These are phyloP conservation scores for Liodrosophila aerea DNA, from an alignment of 2,888 invertebrate species.

Conservation along the genomic window DNA sequence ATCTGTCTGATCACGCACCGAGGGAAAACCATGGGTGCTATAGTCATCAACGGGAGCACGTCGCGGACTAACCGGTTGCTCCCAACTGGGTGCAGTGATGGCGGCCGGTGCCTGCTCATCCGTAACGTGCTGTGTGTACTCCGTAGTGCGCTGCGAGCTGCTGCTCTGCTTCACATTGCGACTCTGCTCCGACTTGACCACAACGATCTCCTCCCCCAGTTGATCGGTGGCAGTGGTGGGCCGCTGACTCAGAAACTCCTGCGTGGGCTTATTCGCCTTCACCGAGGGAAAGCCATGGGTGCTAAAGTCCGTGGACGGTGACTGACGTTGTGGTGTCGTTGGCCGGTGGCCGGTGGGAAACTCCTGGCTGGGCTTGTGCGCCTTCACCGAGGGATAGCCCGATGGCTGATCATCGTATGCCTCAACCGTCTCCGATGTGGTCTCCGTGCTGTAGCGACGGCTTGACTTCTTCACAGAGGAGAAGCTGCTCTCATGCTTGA, in stretches of 20 bases:
- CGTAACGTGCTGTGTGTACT: conserved; percentile 60
- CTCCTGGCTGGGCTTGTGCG: conserved; percentile 73
- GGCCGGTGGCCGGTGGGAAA: conserved; percentile 64
- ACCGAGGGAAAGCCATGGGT: conserved; percentile 79
- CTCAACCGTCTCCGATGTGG: conserved; percentile 79
- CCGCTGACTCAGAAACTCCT: conserved; percentile 61
- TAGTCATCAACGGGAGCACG: conserved; percentile 49
- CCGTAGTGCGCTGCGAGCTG: conserved; percentile 67
- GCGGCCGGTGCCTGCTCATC: conserved; percentile 36
- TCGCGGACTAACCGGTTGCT: conserved; percentile 47
- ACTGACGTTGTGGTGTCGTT: conserved; percentile 41
- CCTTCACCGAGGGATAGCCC: conserved; percentile 72
- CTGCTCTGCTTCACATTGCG: conserved; percentile 68
- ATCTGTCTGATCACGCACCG: conserved; percentile 62
- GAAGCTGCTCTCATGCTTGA: conserved; percentile 65
- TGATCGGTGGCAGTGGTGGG: conserved; percentile 51
- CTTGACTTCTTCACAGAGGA: conserved; percentile 80
- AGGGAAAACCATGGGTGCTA: conserved; percentile 73
- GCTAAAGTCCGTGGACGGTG: conserved; percentile 56
- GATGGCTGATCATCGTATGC: conserved; percentile 59
- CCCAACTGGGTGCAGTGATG: conserved; percentile 49
- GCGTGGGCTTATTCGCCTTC: conserved; percentile 67
- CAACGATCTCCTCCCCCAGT: conserved; percentile 70
- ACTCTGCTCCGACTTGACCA: conserved; percentile 72
- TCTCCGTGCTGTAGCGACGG: conserved; percentile 79